Evolutionary conservation across 1,140 invertebrate genomes (phyloP).

Genomic region (Linepithema humile): DNA sequence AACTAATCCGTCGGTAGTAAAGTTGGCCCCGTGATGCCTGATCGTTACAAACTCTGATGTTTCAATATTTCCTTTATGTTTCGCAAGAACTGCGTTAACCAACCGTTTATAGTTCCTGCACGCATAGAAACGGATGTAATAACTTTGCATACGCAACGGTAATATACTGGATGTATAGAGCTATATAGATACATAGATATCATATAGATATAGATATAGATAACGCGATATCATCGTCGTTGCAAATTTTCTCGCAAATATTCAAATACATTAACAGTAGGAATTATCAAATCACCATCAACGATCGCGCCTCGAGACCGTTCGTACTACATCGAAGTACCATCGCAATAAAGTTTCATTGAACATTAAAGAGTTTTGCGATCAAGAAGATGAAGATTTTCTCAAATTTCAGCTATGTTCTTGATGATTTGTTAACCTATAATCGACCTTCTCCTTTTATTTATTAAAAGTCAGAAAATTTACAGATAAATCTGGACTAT

Average conservation of each 20-base stretch:
- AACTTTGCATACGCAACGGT: slow-evolving; percentile 7
- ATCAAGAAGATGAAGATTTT: neutral
- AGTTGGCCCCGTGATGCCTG: slow-evolving; percentile 5
- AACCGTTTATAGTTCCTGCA: slow-evolving; percentile 61
- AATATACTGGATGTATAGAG: neutral
- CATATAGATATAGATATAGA: too few relatives aligned
- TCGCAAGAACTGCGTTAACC: slow-evolving; percentile 46
- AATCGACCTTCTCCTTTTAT: slow-evolving; percentile 4
- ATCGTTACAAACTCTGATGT: slow-evolving; percentile 63
- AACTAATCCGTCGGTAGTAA: slow-evolving; percentile 51
- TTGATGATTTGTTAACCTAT: slow-evolving; percentile 4
- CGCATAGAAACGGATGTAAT: slow-evolving; percentile 60
- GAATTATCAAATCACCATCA: slow-evolving; percentile 55
- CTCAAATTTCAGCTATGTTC: slow-evolving; percentile 23
- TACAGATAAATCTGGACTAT: neutral
- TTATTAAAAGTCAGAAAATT: neutral
- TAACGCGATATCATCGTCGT: neutral
- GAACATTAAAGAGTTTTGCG: neutral
- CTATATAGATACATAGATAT: too few relatives aligned
- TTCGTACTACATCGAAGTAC: neutral
- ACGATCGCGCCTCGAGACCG: neutral
- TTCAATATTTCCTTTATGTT: slow-evolving; percentile 65
- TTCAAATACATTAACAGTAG: neutral
- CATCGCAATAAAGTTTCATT: slow-evolving; percentile 28
- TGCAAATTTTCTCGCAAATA: neutral